Base-by-base conservation (phyloP, 2,797 vertebrate genomes). In the Poeciliopsis paucimaculata region DNA sequence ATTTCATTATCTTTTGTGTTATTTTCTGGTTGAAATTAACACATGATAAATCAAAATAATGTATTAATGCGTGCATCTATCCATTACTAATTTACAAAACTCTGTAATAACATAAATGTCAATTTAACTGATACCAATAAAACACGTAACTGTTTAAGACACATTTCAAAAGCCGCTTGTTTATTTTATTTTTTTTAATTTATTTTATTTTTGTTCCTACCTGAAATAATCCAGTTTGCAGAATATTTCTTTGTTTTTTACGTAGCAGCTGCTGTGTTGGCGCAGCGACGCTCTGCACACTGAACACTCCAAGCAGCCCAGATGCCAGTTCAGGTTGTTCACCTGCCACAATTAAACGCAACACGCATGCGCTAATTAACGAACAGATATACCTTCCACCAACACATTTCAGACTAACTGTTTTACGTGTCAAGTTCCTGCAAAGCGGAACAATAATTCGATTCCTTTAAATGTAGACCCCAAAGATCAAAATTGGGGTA, bases 171-270 rank as follows among this genome's bases (percentile, higher is more conserved):
- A 26, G 8, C 8, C 20, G 1, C 51, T 53, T 53, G 23, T 53
- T 51, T 9, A 8, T 41, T 41, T 18, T 47, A 16, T 18, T 15
- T 13, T 45, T n/a, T n/a, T n/a, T n/a, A n/a, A n/a, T n/a, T n/a
- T n/a, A n/a, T n/a, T n/a, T 45, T 13, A 5, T 49, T 49, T 23
- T 23, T 23, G 9, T 26, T 16, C 94, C 93, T 98, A 99, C 98
- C 98, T 99, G 97, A 99, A 99, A 92, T 99, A 99, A 95, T 99
- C 98, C 96, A 98, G 95, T 95, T 99, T 99, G 95, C 98, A 99
- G 95, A 96, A 99, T 92, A 99, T 98, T 87, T 99, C 98, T 93
- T 99, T 98, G 95, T 99, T 99, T 96, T 99, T 99, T 64, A 99
- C 97, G 95, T 99, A 99, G 96, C 98, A 99, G 96, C 98, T 99